Base-by-base conservation (phyloP, 2,797 vertebrate genomes). In the Mormyrus proboscirostris region DNA sequence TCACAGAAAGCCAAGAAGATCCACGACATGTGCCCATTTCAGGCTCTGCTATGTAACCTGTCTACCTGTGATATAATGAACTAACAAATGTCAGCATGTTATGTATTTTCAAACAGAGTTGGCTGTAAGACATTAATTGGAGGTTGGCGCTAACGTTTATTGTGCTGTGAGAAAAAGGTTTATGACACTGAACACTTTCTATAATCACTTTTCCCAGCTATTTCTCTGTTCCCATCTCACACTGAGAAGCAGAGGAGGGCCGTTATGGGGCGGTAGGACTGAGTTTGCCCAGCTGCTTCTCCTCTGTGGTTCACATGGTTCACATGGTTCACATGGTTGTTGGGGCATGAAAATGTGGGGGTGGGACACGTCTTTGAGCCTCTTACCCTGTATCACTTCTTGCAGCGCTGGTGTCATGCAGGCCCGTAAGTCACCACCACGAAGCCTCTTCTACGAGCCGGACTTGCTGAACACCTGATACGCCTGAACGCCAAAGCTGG, bases 241-340 rank as follows among this genome's bases (percentile, higher is more conserved):
- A 82, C 41, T n/a, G 41, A 47, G 41, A 82, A 82, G 33, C 38
- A 44, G 38, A 82, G 41, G 76, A 47, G 2, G 33, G 5, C 76
- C 19, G 2, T 8, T 14, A 0, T 2, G 16, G 16, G 38, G 19
- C 5, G 9, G 33, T 19, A 9, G 19, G 38, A 12, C 69, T 5
- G 5, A 16, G 33, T 16, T 16, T 76, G 69, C 1, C 69, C 16
- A 41, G 14, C 29, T 0, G 89, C 87, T 89, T 88, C 86, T 87
- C 90, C 90, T 91, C 91, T 94, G 90, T 93, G 91, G 93, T 95
- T 96, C 94, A 95, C 93, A 94, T 92, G 95, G 93, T 95, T 96
- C 94, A 95, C 93, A 94, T 92, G 95, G 95, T 95, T 93, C 94
- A 95, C 93, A 94, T 92, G 95, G 95, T 95, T 92, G 94, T 93